phyloP scores from a whole-genome alignment of 2,113 vertebrate genomes.

The Apodemus speciosus region DNA sequence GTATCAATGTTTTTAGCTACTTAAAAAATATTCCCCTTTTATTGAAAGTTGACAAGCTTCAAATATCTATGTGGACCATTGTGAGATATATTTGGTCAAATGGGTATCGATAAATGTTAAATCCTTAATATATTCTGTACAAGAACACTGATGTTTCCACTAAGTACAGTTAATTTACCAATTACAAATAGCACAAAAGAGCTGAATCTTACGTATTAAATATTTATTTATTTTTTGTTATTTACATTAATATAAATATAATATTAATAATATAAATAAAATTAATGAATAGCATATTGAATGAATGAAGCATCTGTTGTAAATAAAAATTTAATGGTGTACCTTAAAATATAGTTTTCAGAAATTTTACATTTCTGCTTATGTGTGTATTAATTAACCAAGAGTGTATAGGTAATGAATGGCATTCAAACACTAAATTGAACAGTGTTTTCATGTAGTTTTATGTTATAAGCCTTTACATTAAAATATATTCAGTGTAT shows the following conservation, averaged over 20 bases:
- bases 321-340: neutral
- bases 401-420: neutral
- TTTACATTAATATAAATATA: too few relatives aligned
- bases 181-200: neutral
- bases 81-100: neutral
- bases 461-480: conserved; percentile 4
- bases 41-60: neutral
- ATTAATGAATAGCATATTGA: neutral
- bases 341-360: neutral
- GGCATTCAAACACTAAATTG: conserved; percentile 5
- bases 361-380: conserved; percentile 53
- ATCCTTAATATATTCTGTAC: conserved; percentile 6
- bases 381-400: neutral
- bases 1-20: neutral
- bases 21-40: conserved; percentile 8
- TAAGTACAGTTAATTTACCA: neutral
- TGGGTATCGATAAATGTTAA: neutral
- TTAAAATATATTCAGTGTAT: neutral
- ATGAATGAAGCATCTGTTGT: neutral
- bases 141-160: neutral
- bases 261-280: too few relatives aligned
- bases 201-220: neutral
- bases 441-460: neutral
- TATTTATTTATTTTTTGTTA: conserved; percentile 4
- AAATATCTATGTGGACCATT: neutral